Base-by-base conservation (phyloP, 35 echinoderm and acorn worm species). In the Heliocidaris erythrogramma region DNA sequence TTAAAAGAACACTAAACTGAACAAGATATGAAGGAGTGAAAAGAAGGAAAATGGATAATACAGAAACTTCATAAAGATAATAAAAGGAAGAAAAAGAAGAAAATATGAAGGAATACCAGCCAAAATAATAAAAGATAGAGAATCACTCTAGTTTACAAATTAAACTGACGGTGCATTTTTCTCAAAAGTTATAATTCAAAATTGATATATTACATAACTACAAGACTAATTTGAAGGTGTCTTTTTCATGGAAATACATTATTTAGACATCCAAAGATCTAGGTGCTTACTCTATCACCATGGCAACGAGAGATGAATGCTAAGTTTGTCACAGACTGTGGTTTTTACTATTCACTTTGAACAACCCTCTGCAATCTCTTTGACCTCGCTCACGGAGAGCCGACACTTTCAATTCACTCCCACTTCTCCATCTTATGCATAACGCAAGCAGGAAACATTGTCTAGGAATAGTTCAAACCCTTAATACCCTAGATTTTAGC, bases 391-490 rank as follows among this genome's bases (percentile, higher is more conserved):
- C 21, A 24, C 2, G 65, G 4, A 78, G 65, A 8, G 27, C 65
- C 4, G 65, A 24, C 65, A 24, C 21, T 78, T 78, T n/a, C 65
- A 5, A 78, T 78, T 78, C 65, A 18, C 65, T 21, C 65, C 65
- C 65, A n/a, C 18, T 78, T 27, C 65, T 78, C 65, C 65, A n/a
- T 78, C 65, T n/a, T 78, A 5, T 21, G 65, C 65, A 78, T 78
- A 78, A 78, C 18, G 6, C 65, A 78, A 89, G 87, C 87, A 89
- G 31, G 87, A 89, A 89, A 48, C 31, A 32, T 14, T 27, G 47
- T 48, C 87, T 48, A 89, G 87, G 47, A 89, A 89, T 89, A 89
- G 87, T 47, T 84, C 93, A 50, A 16, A 53, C 60, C 31, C 60
- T 47, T 61, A 59, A 94, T 17, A 32, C 93, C 93, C 59, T 9